Conservation (phyloP, 2,113 vertebrate species). For the Sylvicapra grimmia region DNA sequence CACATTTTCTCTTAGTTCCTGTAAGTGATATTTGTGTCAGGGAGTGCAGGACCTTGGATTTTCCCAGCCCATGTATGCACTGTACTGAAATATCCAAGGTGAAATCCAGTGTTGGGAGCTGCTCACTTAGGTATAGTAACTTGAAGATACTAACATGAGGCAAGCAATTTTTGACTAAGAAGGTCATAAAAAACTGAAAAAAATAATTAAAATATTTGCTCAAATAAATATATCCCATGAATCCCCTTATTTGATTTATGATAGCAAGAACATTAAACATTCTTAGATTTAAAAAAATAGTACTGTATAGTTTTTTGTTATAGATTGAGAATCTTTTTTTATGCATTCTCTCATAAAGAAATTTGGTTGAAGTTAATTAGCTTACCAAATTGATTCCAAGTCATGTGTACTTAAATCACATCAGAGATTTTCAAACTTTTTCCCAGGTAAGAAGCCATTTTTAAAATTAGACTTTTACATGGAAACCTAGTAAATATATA, state of each 20-base stretch:
- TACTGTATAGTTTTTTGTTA: not conserved
- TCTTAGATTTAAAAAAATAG: not conserved
- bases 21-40: not conserved
- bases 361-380: not conserved
- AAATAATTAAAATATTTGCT: not conserved
- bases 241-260: not conserved
- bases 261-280: not conserved
- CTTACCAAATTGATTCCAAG: not conserved
- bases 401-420: not conserved
- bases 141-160: not conserved
- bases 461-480: not conserved
- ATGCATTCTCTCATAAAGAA: not conserved
- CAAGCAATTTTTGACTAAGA: not conserved
- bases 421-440: not conserved
- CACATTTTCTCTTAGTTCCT: not conserved
- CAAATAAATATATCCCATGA: not conserved
- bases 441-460: not conserved
- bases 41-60: not conserved
- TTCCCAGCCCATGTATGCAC: not conserved
- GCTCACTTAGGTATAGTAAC: not conserved
- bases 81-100: not conserved
- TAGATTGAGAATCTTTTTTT: not conserved
- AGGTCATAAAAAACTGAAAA: not conserved
- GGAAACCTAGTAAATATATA: not conserved
- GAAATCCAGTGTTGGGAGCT: not conserved